A percentile compares a stretch with the other conserved stretches of the same genome.
Evolutionary conservation across 1,140 invertebrate genomes (phyloP).

Genomic region (Leptopilina clavipes): DNA sequence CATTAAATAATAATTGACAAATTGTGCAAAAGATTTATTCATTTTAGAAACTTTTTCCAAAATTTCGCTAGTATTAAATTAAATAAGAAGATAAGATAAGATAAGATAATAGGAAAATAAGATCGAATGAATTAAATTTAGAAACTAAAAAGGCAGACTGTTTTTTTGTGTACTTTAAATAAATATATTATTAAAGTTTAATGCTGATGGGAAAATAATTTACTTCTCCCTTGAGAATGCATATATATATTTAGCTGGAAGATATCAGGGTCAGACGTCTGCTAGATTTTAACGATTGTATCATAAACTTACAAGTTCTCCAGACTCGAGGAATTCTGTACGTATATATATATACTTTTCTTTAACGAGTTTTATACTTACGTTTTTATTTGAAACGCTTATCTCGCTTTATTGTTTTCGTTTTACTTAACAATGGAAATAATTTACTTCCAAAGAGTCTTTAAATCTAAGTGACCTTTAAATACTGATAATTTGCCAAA

Average conservation of each 20-base stretch:
- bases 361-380: background rate
- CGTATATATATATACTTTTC: background rate
- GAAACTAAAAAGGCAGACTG: too few species aligned
- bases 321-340: conserved; percentile 12
- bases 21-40: background rate
- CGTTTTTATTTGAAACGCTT: background rate
- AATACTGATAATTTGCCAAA: background rate
- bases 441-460: background rate
- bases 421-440: background rate
- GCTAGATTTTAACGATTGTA: conserved; percentile 43
- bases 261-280: conserved; percentile 12
- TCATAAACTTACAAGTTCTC: conserved; percentile 49
- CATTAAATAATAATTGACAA: conserved; percentile 1
- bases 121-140: too few species aligned
- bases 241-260: background rate
- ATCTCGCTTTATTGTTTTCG: background rate
- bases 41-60: too few species aligned
- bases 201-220: too few species aligned
- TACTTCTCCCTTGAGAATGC: background rate
- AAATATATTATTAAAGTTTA: too few species aligned
- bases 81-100: too few species aligned
- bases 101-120: too few species aligned
- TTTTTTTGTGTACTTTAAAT: too few species aligned
- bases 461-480: background rate
- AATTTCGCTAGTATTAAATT: too few species aligned